Percentiles rank a stretch among this genome's conserved stretches.
Evolutionary conservation across 2,797 vertebrate genomes (phyloP).

Genomic region (Euphonia xanthogaster): DNA sequence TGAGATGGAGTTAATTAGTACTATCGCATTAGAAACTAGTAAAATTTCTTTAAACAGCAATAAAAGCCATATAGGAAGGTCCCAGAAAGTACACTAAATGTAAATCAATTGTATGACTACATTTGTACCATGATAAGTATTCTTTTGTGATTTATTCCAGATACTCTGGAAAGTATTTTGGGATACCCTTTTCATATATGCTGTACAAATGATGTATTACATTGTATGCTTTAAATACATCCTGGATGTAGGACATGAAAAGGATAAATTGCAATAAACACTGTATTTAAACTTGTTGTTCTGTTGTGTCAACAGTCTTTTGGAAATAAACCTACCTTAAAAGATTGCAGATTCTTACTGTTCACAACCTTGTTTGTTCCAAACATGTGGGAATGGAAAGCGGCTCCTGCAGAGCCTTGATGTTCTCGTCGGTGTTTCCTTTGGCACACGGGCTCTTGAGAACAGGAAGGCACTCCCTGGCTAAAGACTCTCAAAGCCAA

Average conservation of each 20-base stretch:
- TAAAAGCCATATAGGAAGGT: conserved; percentile 15
- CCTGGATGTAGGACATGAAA: not conserved
- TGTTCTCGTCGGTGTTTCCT: conserved; percentile 71
- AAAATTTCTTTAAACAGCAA: not conserved
- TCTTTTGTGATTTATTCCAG: conserved; percentile 31
- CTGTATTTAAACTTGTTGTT: conserved; percentile 9
- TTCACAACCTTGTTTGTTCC: not conserved
- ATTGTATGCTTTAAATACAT: conserved; percentile 43
- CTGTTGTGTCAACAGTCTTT: not conserved
- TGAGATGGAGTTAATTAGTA: not conserved
- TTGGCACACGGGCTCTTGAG: conserved; percentile 70
- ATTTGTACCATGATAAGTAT: conserved; percentile 19
- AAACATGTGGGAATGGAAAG: conserved; percentile 10
- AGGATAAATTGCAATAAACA: conserved; percentile 42
- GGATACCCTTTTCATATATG: conserved; percentile 38
- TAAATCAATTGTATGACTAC: conserved; percentile 54
- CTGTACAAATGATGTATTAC: conserved; percentile 9
- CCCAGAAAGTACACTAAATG: not conserved
- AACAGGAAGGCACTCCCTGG: conserved; percentile 77
- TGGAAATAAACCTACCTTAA: not conserved
- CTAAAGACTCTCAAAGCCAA: conserved; percentile 70
- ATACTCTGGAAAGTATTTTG: conserved; percentile 46
- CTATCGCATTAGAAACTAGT: not conserved
- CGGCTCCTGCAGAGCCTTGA: conserved; percentile 50
- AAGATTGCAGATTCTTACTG: not conserved